Base-by-base conservation (phyloP, 2,797 vertebrate species). In the Myotis daubentonii region DNA sequence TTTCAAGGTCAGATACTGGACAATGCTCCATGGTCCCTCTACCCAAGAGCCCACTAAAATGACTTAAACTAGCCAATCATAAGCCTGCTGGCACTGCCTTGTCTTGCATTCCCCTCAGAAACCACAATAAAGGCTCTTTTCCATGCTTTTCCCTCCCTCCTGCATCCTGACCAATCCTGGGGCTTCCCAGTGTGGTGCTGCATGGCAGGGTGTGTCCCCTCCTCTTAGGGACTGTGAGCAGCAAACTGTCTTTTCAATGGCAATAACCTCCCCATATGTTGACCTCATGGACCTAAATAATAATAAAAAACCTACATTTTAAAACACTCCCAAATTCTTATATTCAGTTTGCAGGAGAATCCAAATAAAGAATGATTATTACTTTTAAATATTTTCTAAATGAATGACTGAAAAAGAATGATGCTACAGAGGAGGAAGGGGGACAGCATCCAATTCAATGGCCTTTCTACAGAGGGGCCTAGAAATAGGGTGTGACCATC, bases 291-390 rank as follows among this genome's bases (percentile, higher is more conserved):
- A 74, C 6, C 33, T 47, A 68, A 60, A 68, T 33, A 79, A 47
- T 57, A 72, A 53, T 10, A 19, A 95, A 95, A 38, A 83, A 68
- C 16, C 15, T 75, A 57, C 9, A 25, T 38, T 53, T 93, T 41
- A 57, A 92, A 80, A 62, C 9, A 82, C 9, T 95, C 30, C 10
- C 19, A 78, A 76, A 53, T 49, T 93, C 62, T 92, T 91, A 38
- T 30, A 53, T 55, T 65, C 13, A 85, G 11, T 36, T 76, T 92
- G 28, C 25, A 90, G 17, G 17, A 0, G 6, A 93, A 47, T 30
- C 1, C 47, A 89, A 86, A 78, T 16, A 91, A 79, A 94, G 38
- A 80, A 9, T 33, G 5, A 74, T 65, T 38, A 51, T 79, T 87
- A 55, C 11, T 78, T 68, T 62, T 22, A 78, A 23, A 53, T 82